These are phyloP conservation scores for Notolepis coatsorum DNA, from an alignment of 2,797 vertebrate genomes.

Conservation along the genomic window DNA sequence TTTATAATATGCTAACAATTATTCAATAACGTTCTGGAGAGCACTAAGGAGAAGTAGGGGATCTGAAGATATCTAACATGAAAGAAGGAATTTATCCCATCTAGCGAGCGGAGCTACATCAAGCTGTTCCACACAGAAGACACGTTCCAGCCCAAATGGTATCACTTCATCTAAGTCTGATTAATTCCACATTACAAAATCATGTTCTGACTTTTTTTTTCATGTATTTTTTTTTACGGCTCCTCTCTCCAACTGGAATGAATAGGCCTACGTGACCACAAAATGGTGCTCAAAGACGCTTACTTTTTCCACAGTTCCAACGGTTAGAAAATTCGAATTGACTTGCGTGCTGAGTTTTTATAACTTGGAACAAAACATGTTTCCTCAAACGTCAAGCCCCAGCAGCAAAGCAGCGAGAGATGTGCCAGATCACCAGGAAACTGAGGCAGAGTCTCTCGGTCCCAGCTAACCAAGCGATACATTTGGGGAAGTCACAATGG, in stretches of 20 bases:
- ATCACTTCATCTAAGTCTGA: neutral
- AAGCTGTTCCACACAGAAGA: constrained; percentile 1
- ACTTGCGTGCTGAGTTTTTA: neutral
- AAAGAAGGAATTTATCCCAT: constrained; percentile 4
- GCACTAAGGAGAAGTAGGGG: constrained; percentile 20
- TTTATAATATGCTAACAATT: constrained; percentile 19
- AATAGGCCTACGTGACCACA: neutral
- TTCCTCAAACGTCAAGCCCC: constrained; percentile 12
- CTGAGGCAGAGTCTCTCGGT: neutral
- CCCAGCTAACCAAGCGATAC: constrained; percentile 2
- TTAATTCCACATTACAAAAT: neutral
- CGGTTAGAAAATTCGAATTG: no score
- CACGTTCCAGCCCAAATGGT: neutral
- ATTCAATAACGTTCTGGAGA: constrained; percentile 34
- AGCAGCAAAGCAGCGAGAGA: neutral
- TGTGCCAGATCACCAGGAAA: constrained; percentile 8
- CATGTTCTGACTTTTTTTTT: neutral
- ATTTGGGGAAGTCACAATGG: constrained; percentile 18
- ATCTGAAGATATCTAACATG: constrained; percentile 17
- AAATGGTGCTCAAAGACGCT: neutral
- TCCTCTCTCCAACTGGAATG: neutral
- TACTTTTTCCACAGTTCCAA: neutral
- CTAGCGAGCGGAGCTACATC: neutral
- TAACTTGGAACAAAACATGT: neutral
- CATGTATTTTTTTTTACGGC: no score